phyloP scores from a whole-genome alignment of 2,888 invertebrate species.

The Stenurella melanura region DNA sequence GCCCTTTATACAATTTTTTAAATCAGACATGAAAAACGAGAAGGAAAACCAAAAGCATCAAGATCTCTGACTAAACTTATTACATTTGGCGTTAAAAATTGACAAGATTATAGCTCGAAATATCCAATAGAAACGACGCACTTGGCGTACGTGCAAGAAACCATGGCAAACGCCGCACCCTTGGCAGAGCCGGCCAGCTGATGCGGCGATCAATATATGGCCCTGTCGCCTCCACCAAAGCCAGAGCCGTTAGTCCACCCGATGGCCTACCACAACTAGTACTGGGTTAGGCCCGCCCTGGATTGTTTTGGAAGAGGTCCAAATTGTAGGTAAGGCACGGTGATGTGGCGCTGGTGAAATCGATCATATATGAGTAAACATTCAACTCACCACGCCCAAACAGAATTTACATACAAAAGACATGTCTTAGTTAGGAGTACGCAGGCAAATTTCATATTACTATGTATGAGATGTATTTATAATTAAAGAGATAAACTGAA shows the following conservation, averaged over 20 bases:
- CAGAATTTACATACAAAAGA: constrained; percentile 11
- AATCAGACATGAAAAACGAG: no score
- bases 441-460: not conserved
- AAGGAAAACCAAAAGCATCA: no score
- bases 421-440: not conserved
- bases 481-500: not conserved
- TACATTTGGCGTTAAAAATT: not conserved
- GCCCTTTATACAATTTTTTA: no score
- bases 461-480: not conserved
- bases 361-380: constrained; percentile 23
- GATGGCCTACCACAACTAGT: constrained; percentile 55
- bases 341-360: constrained; percentile 22
- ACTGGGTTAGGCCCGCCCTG: constrained; percentile 54
- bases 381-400: constrained; percentile 32
- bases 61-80: no score
- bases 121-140: not conserved
- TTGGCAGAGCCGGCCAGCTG: constrained; percentile 64
- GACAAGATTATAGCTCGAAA: not conserved
- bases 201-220: constrained; percentile 58
- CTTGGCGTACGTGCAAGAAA: not conserved
- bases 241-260: not conserved
- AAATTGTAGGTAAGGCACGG: constrained; percentile 32
- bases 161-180: constrained; percentile 53
- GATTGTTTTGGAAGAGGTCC: constrained; percentile 40
- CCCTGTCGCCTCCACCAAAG: constrained; percentile 31